A percentile compares a stretch with the other conserved stretches of the same genome.
These are phyloP conservation scores for Drosophila algonquin DNA, from an alignment of 2,888 invertebrate species.

Conservation along the genomic window DNA sequence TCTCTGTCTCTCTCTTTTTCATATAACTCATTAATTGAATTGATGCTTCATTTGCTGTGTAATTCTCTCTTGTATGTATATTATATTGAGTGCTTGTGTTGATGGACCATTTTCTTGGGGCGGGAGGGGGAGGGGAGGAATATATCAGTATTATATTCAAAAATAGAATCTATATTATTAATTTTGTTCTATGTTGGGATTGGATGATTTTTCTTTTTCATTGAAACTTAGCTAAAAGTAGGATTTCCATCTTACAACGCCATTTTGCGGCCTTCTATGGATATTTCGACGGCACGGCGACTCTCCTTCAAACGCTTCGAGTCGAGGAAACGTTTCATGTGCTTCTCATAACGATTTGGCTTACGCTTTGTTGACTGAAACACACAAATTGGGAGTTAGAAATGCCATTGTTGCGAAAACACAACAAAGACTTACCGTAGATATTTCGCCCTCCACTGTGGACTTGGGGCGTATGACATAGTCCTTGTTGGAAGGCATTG, in stretches of 20 bases:
- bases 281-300: slow-evolving; percentile 95
- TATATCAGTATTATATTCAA: slow-evolving; percentile 36
- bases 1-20: not conserved
- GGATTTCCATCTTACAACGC: slow-evolving; percentile 87
- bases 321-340: slow-evolving; percentile 95
- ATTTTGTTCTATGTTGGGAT: slow-evolving; percentile 51
- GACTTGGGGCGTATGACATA: slow-evolving; percentile 97
- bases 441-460: slow-evolving; percentile 94
- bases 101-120: not conserved
- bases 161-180: slow-evolving; percentile 35
- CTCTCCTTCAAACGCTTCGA: slow-evolving; percentile 91
- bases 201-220: slow-evolving; percentile 27
- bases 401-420: not conserved
- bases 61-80: not conserved
- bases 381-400: not conserved
- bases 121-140: too few species aligned
- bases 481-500: slow-evolving; percentile 97
- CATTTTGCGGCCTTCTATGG: slow-evolving; percentile 98
- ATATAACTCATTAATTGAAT: not conserved
- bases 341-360: slow-evolving; percentile 95
- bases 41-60: not conserved
- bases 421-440: slow-evolving; percentile 86
- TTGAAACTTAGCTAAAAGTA: slow-evolving; percentile 29
- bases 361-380: slow-evolving; percentile 90
- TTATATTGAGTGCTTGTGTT: not conserved